Evolutionary conservation across 2,888 invertebrate species (phyloP).

Genomic region (Idaea biselata): DNA sequence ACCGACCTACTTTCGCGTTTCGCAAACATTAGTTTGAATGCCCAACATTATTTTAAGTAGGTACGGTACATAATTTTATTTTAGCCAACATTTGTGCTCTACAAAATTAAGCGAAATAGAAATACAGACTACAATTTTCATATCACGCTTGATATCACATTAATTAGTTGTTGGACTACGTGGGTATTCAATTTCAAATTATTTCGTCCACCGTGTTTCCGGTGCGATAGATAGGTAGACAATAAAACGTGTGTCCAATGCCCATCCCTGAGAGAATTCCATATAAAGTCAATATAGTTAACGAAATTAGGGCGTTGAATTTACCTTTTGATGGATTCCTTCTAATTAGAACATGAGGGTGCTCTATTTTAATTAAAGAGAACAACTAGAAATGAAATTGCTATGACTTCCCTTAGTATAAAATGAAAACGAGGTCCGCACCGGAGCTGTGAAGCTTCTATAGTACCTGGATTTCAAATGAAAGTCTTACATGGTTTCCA

Average conservation of each 20-base stretch:
- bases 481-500: no score
- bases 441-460: no score
- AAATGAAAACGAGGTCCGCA: no score
- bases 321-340: background rate
- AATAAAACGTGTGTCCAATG: background rate
- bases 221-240: background rate
- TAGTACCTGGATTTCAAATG: no score
- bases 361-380: background rate
- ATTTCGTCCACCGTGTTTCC: background rate
- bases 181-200: background rate
- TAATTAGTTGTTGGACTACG: background rate
- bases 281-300: background rate
- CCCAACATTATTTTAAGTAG: background rate
- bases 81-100: background rate
- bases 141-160: constrained; percentile 1
- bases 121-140: background rate
- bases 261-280: background rate
- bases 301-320: background rate
- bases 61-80: background rate
- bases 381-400: no score
- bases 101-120: background rate
- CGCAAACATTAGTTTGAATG: background rate
- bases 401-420: no score
- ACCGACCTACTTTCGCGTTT: no score
- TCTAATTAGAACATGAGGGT: background rate